Conservation (phyloP, 2,113 vertebrate species). For the Leucoraja erinaceus region DNA sequence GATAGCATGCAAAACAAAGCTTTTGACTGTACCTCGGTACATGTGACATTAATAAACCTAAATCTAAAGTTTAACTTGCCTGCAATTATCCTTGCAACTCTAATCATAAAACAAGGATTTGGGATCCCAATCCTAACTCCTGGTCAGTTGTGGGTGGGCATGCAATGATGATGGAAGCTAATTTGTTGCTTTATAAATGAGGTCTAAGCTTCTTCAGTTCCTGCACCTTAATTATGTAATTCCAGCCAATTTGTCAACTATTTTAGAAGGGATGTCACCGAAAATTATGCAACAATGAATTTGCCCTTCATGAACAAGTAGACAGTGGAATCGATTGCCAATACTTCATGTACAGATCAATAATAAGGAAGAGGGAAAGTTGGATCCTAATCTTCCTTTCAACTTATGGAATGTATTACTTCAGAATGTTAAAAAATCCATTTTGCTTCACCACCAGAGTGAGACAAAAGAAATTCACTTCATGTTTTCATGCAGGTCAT, state of each 20-base stretch:
- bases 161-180: neutral
- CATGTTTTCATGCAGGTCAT: neutral
- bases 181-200: neutral
- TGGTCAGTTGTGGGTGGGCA: neutral
- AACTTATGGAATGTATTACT: no score
- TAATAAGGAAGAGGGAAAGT: neutral
- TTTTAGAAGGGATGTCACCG: neutral
- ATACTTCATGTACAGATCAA: no score
- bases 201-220: neutral
- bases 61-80: neutral
- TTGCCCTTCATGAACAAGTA: no score
- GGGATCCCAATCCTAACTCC: neutral
- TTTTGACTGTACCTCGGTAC: no score
- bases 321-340: neutral
- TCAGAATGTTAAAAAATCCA: neutral
- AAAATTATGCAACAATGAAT: neutral
- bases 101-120: neutral
- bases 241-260: neutral
- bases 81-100: neutral
- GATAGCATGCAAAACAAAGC: no score
- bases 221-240: neutral
- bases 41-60: neutral
- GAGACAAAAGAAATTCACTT: neutral
- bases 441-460: neutral
- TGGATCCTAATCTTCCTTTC: neutral